Evolutionary conservation across 2,888 invertebrate species (phyloP).

Genomic region (Rhingia rostrata): DNA sequence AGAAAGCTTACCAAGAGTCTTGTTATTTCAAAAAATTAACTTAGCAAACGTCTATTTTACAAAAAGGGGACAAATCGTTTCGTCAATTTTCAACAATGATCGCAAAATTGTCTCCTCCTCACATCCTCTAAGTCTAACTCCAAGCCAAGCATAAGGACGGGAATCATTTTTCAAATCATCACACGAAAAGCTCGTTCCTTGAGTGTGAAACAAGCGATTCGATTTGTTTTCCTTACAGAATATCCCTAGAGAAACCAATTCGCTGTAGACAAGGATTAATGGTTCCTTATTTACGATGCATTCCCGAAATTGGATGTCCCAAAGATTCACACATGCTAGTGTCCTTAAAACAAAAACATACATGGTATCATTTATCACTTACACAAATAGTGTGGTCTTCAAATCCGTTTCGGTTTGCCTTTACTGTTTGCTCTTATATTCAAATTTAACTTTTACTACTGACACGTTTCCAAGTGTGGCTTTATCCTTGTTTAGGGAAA

Average conservation of each 20-base stretch:
- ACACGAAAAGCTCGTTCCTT: background rate
- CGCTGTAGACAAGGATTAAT: constrained; percentile 54
- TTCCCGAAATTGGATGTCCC: constrained; percentile 38
- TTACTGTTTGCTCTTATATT: background rate
- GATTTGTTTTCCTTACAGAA: constrained; percentile 4
- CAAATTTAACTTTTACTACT: constrained; percentile 43
- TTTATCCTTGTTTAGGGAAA: constrained; percentile 31
- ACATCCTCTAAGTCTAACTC: background rate
- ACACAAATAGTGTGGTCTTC: constrained; percentile 38
- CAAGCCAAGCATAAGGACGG: background rate
- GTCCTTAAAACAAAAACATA: constrained; percentile 5
- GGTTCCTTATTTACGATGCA: constrained; percentile 46
- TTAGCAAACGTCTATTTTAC: too few species aligned
- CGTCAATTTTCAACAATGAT: background rate
- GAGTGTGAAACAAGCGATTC: constrained; percentile 18
- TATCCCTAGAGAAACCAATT: constrained; percentile 2
- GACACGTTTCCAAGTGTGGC: constrained; percentile 1
- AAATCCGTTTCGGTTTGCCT: constrained; percentile 36
- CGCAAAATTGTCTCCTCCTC: background rate
- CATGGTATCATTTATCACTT: constrained; percentile 64
- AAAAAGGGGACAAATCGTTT: background rate
- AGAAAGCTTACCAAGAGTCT: too few species aligned
- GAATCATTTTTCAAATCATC: background rate
- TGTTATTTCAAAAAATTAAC: too few species aligned
- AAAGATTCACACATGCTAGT: constrained; percentile 5